Evolutionary conservation across 2,113 vertebrate genomes (phyloP).

Genomic region (Macaca nemestrina): DNA sequence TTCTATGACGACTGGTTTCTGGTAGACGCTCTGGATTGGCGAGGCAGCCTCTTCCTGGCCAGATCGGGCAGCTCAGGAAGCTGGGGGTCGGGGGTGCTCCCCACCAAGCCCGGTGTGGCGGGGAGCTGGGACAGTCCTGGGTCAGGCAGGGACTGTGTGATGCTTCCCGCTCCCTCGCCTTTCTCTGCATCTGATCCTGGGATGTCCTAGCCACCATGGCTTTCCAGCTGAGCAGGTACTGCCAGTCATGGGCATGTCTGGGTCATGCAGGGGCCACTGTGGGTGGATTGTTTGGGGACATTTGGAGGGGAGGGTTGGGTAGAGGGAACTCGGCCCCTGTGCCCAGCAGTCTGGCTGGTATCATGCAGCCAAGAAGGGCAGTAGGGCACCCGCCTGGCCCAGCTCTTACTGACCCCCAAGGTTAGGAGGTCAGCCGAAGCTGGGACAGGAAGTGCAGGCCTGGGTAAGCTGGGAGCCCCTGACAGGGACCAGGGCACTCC

Average conservation of each 20-base stretch:
- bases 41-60: conserved; percentile 16
- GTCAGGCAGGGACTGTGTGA: neutral
- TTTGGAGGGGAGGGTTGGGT: neutral
- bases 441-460: neutral
- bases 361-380: neutral
- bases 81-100: neutral
- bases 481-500: neutral
- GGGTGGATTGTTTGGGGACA: neutral
- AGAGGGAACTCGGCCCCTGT: neutral
- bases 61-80: conserved; percentile 13
- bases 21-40: neutral
- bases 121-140: neutral
- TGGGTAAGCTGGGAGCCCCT: neutral
- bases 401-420: neutral
- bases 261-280: accelerated
- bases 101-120: neutral
- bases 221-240: conserved; percentile 81
- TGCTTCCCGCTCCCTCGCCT: neutral
- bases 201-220: neutral
- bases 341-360: neutral
- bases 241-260: accelerated
- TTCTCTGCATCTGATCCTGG: neutral
- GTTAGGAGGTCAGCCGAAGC: neutral
- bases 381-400: neutral
- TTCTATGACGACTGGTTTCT: conserved; percentile 47